Conservation (phyloP, 2,113 vertebrate genomes). For the Myotis brandtii region DNA sequence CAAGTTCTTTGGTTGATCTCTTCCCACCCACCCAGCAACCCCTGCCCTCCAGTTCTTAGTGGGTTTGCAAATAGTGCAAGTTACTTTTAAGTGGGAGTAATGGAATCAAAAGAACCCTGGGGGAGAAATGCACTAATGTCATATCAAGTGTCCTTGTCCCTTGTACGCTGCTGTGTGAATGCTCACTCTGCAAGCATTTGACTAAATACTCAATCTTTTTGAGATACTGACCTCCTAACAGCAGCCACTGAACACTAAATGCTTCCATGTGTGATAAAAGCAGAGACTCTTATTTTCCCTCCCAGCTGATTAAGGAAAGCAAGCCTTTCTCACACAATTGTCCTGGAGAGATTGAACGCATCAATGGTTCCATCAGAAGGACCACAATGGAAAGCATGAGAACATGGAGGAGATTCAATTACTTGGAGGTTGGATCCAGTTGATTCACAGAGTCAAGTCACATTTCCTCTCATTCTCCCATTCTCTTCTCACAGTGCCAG, state of each 20-base stretch:
- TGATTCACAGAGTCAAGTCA: not conserved
- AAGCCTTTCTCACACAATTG: not conserved
- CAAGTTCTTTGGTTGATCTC: too few species aligned
- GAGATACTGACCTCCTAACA: not conserved
- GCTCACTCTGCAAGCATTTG: not conserved
- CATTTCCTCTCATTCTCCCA: not conserved
- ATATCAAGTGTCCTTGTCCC: not conserved
- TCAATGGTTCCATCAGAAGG: not conserved
- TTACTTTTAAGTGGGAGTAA: not conserved
- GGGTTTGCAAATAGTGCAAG: conserved; percentile 1
- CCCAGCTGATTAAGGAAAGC: conserved; percentile 8
- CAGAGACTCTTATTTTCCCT: not conserved
- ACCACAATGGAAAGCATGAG: not conserved
- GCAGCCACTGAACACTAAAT: not conserved
- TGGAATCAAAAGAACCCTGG: not conserved
- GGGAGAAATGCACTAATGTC: not conserved
- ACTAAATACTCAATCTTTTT: not conserved
- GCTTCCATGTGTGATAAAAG: conserved; percentile 37
- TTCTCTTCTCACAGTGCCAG: not conserved
- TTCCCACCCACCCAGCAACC: too few species aligned
- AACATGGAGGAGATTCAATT: not conserved
- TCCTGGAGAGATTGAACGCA: not conserved
- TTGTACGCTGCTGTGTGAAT: not conserved
- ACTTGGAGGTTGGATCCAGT: not conserved
- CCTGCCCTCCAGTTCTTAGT: not conserved